phyloP scores from a whole-genome alignment of 2,888 invertebrate species.

The Coelinius sp. region DNA sequence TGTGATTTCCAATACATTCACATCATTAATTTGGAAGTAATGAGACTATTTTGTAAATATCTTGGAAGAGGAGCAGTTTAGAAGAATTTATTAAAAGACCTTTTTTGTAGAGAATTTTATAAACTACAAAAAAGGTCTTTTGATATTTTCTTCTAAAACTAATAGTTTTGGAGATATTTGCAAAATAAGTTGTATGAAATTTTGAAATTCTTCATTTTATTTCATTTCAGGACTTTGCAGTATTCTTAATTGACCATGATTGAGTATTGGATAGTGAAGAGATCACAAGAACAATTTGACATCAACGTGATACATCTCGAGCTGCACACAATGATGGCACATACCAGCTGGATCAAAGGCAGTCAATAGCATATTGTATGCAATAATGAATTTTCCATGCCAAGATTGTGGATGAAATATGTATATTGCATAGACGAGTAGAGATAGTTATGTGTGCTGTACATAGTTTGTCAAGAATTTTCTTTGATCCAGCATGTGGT shows the following conservation, averaged over 20 bases:
- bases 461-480: slow-evolving; percentile 19
- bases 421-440: neutral
- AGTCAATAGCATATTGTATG: neutral
- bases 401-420: slow-evolving; percentile 9
- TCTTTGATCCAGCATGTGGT: slow-evolving; percentile 41
- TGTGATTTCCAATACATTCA: slow-evolving; percentile 17
- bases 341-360: neutral
- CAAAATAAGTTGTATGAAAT: no score
- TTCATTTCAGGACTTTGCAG: neutral
- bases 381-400: slow-evolving; percentile 5
- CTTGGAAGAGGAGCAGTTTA: no score
- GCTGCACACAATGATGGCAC: slow-evolving; percentile 44
- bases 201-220: neutral
- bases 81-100: no score
- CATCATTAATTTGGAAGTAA: no score
- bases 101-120: no score
- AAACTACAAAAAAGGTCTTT: no score
- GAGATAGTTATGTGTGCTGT: neutral
- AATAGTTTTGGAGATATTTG: neutral
- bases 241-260: no score
- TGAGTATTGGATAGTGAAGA: slow-evolving; percentile 7
- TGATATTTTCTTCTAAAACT: no score
- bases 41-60: neutral
- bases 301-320: slow-evolving; percentile 43
- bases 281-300: slow-evolving; percentile 36